Conservation (phyloP, 2,888 invertebrate species). For the Morpho deidamia region DNA sequence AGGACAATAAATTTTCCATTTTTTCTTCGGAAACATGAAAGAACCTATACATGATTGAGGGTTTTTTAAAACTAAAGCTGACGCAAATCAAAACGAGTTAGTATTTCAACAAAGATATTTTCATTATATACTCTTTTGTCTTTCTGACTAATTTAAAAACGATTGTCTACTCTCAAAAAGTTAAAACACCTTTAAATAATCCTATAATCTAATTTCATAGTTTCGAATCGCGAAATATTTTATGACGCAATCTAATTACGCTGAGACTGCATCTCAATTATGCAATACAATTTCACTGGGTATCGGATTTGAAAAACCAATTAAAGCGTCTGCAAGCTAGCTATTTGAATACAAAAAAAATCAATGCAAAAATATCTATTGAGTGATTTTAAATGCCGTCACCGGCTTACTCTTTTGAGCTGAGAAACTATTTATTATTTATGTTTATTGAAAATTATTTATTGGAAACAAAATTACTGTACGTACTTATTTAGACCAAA, state of each 20-base stretch:
- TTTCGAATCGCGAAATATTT: neutral
- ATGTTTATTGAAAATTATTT: neutral
- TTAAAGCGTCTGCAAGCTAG: conserved; percentile 26
- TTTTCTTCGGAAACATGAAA: no score
- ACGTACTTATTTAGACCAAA: no score
- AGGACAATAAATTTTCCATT: no score
- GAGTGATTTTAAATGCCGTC: conserved; percentile 16
- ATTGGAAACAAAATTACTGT: no score
- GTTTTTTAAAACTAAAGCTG: no score
- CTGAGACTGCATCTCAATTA: conserved; percentile 10
- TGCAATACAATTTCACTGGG: conserved; percentile 18
- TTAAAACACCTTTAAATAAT: no score
- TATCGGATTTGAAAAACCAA: conserved; percentile 35
- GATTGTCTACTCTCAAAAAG: no score
- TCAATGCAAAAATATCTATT: conserved; percentile 9
- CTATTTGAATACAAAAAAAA: conserved; percentile 13
- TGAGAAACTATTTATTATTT: conserved; percentile 14
- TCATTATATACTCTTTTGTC: no score
- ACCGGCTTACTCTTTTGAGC: conserved; percentile 6
- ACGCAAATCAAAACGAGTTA: no score
- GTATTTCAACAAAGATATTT: no score
- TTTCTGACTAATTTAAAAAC: no score
- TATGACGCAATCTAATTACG: neutral
- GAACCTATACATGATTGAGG: no score
- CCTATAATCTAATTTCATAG: neutral